These are phyloP conservation scores for Coendou prehensilis DNA, from an alignment of 2,797 vertebrate genomes.

Conservation along the genomic window DNA sequence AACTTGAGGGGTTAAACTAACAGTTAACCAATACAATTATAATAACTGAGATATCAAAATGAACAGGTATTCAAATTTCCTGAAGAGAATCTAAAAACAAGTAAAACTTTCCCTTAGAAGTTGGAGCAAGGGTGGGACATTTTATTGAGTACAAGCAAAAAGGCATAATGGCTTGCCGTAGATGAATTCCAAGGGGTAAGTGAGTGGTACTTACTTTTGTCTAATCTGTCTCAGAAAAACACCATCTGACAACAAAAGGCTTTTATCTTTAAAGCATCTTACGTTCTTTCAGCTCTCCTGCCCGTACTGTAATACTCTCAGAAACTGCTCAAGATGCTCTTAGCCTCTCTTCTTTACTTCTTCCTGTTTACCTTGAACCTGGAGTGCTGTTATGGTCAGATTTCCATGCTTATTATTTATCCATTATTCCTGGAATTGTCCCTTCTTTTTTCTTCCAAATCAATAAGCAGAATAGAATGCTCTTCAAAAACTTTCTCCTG, in stretches of 20 bases:
- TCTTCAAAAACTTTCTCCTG: background rate
- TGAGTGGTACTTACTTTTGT: background rate
- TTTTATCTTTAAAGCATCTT: background rate
- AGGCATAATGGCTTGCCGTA: background rate
- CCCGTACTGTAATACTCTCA: background rate
- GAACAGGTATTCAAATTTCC: background rate
- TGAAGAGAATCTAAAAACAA: background rate
- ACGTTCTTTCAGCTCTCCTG: background rate
- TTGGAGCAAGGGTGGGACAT: background rate
- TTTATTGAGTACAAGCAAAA: background rate
- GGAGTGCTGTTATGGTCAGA: background rate
- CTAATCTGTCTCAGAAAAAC: background rate
- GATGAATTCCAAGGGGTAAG: background rate
- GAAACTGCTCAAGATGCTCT: background rate
- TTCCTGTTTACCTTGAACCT: background rate
- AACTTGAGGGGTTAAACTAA: constrained; percentile 46
- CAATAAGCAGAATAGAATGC: constrained; percentile 47
- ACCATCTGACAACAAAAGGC: background rate
- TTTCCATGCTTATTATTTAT: background rate
- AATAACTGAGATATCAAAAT: background rate
- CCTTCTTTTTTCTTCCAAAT: constrained; percentile 18
- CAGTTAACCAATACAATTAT: background rate
- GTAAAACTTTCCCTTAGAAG: background rate
- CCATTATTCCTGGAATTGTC: background rate
- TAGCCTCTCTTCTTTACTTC: background rate